Base-by-base conservation (phyloP, 2,797 vertebrate species). In the Crax fasciolata region DNA sequence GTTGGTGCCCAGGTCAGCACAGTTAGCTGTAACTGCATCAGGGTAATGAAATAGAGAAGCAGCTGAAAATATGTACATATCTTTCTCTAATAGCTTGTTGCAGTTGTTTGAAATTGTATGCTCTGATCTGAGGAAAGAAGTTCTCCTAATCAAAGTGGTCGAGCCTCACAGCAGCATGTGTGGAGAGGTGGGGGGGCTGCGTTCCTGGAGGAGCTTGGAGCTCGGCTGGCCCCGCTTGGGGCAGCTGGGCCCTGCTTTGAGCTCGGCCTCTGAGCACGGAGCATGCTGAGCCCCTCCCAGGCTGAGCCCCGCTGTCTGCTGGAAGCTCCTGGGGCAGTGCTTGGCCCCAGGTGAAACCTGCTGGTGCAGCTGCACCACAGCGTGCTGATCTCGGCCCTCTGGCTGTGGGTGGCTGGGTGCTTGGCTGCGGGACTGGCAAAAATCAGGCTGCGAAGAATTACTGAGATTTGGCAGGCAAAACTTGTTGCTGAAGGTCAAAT, bases 1-100 rank as follows among this genome's bases (percentile, higher is more conserved):
- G 13, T 30, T 55, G 2, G 6, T 59, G 16, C 43, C 32, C 52
- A 58, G 35, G 30, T 55, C 0, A 1, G n/a, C 10, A 5, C 9
- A 7, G 13, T 84, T 78, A 54, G 38, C 48, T 78, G 32, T 14
- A 14, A 10, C 46, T 77, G 65, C 43, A 27, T 77, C 46, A 51
- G 52, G 28, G 5, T 55, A 44, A 35, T 49, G 11, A 82, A 61
- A 19, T 25, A 54, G 54, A 67, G 46, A 71, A 63, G 9, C 57
- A 78, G 9, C 3, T 87, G 15, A 82, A 39, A 84, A 30, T 15
- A 52, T 9, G 30, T 19, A n/a, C 30, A 55, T 55, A n/a, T 55
- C 16, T 14, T 51, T 35, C 14, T 49, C 17, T 9, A 15, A 68
- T 75, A 10, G 7, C 25, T 32, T 44, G 20, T 23, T 76, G 44